Conservation (phyloP, 2,113 vertebrate genomes). For the Empidonax traillii region DNA sequence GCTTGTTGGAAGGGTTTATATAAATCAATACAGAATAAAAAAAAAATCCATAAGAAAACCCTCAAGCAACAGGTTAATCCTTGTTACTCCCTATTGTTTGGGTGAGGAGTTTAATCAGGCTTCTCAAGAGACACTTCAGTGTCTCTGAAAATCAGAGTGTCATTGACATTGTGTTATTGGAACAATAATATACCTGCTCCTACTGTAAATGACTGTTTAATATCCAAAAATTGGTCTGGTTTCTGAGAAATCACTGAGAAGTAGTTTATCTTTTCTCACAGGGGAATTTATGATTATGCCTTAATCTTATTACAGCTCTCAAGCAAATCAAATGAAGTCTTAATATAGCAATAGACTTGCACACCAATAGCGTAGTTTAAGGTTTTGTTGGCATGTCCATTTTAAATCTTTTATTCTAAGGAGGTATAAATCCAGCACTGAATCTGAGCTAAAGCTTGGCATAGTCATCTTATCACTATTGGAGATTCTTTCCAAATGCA, state of each 20-base stretch:
- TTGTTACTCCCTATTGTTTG: background rate
- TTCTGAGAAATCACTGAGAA: constrained; percentile 11
- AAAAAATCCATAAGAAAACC: background rate
- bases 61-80: background rate
- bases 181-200: background rate
- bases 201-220: background rate
- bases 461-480: background rate
- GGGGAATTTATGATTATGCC: background rate
- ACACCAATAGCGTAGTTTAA: background rate
- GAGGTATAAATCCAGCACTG: background rate
- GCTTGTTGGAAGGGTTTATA: background rate
- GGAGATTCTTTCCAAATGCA: background rate
- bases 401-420: background rate
- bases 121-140: background rate
- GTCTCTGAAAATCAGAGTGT: background rate
- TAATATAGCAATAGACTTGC: background rate
- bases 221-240: background rate
- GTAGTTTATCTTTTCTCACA: background rate
- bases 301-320: constrained; percentile 23
- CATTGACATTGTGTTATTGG: background rate
- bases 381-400: background rate
- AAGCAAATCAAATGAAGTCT: constrained; percentile 19
- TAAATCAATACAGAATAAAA: background rate
- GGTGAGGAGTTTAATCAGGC: background rate
- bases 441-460: background rate